Percentiles rank a stretch among this genome's conserved stretches.
These are phyloP conservation scores for Meda fulgida DNA, from an alignment of 2,797 vertebrate genomes.

Conservation along the genomic window DNA sequence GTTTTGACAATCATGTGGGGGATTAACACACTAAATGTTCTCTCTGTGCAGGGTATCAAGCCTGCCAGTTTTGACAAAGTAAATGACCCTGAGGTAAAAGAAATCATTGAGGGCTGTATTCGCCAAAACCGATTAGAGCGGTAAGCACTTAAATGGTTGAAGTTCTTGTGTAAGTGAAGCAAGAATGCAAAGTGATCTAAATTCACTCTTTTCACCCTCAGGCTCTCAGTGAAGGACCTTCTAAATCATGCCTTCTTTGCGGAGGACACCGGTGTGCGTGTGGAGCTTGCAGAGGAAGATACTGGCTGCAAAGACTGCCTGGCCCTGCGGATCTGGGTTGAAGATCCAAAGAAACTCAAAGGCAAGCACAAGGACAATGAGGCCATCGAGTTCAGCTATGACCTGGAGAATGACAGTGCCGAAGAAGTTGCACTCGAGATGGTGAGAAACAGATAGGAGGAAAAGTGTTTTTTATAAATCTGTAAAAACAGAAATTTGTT, in stretches of 20 bases:
- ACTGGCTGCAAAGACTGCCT: constrained; percentile 82
- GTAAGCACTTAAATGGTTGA: constrained; percentile 67
- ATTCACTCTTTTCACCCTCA: constrained; percentile 60
- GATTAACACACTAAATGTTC: neutral
- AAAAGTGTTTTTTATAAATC: neutral
- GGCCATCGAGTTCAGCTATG: constrained; percentile 95
- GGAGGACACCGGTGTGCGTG: constrained; percentile 93
- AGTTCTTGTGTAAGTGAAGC: constrained; percentile 41
- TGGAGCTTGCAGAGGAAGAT: constrained; percentile 93
- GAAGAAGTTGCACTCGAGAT: constrained; percentile 95
- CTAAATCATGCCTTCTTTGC: constrained; percentile 92
- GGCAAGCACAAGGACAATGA: constrained; percentile 99
- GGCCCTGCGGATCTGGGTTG: constrained; percentile 93
- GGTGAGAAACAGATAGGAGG: constrained; percentile 75
- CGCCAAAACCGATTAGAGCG: constrained; percentile 91
- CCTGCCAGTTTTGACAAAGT: constrained; percentile 96
- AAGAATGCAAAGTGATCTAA: constrained; percentile 1
- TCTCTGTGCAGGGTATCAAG: constrained; percentile 86
- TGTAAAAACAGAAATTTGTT: neutral
- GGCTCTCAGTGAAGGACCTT: constrained; percentile 90
- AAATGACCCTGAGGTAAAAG: constrained; percentile 93
- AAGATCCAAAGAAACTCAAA: constrained; percentile 95
- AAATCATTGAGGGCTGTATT: constrained; percentile 96
- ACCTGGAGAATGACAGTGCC: constrained; percentile 89
- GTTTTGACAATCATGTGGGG: neutral